phyloP scores from a whole-genome alignment of 2,113 vertebrate species.

The Sigmodon hispidus region DNA sequence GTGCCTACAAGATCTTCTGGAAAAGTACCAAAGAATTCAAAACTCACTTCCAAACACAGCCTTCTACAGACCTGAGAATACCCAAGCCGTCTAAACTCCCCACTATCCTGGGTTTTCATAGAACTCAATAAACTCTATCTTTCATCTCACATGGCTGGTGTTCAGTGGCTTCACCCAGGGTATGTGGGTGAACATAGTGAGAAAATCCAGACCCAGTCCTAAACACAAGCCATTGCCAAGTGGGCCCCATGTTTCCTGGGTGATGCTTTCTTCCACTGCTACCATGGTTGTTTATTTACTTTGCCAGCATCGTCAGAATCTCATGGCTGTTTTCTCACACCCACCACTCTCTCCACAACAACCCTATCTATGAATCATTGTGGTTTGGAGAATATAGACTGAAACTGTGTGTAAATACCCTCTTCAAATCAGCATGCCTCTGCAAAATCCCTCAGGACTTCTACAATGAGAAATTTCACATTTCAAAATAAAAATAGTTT shows the following conservation, averaged over 20 bases:
- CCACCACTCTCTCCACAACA: not conserved
- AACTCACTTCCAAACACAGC: not conserved
- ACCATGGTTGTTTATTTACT: not conserved
- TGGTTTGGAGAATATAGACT: not conserved
- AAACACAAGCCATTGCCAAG: not conserved
- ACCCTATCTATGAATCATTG: not conserved
- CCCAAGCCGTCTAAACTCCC: not conserved
- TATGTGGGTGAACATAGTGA: not conserved
- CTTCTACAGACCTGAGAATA: not conserved
- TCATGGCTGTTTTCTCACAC: not conserved
- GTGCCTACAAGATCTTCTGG: not conserved
- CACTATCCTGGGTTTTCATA: no score
- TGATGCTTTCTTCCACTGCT: not conserved
- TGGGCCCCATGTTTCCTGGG: not conserved
- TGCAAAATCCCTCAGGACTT: not conserved
- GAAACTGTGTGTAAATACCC: not conserved
- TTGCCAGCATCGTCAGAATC: no score
- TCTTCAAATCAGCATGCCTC: conserved; percentile 8
- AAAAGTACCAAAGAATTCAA: not conserved
- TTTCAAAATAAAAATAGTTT: conserved; percentile 56
- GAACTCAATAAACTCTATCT: not conserved
- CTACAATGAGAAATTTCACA: not conserved
- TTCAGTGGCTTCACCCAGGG: not conserved
- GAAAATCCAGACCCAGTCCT: not conserved
- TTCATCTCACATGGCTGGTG: not conserved